Percentiles rank a stretch among this genome's conserved stretches.
These are phyloP conservation scores for Ctenochaetus hawaiiensis DNA, from an alignment of 2,797 vertebrate species.

Conservation along the genomic window DNA sequence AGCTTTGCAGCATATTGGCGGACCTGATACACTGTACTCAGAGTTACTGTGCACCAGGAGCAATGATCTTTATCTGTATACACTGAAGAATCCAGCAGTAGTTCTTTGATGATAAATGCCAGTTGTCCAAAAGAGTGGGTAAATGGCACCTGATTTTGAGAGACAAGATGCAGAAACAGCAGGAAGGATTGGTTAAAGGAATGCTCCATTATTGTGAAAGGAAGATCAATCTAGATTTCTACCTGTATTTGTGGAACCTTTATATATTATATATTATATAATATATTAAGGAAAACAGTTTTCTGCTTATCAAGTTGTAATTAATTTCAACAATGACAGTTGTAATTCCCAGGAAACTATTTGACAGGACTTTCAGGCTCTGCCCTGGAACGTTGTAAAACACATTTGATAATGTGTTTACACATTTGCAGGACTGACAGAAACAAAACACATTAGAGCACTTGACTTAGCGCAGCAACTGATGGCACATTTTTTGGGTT, in stretches of 20 bases:
- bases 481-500: neutral
- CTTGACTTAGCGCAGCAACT: neutral
- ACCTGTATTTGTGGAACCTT: neutral
- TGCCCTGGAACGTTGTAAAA: neutral
- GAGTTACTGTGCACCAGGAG: slow-evolving; percentile 21
- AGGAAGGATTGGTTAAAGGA: slow-evolving; percentile 1
- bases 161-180: slow-evolving; percentile 3
- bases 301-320: no score
- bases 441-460: neutral
- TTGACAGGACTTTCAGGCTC: neutral
- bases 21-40: slow-evolving; percentile 28
- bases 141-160: slow-evolving; percentile 18
- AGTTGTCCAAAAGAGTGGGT: slow-evolving; percentile 27
- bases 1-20: slow-evolving; percentile 44
- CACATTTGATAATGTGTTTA: neutral
- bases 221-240: neutral
- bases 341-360: neutral
- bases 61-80: slow-evolving; percentile 50
- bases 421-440: neutral
- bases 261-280: no score
- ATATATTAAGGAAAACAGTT: no score
- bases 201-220: neutral
- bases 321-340: no score
- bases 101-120: slow-evolving; percentile 40
- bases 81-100: slow-evolving; percentile 25